Percentiles rank a stretch among this genome's conserved stretches.
phyloP scores from a whole-genome alignment of 2,113 vertebrate genomes.

The Telmatochromis bifrenatus region DNA sequence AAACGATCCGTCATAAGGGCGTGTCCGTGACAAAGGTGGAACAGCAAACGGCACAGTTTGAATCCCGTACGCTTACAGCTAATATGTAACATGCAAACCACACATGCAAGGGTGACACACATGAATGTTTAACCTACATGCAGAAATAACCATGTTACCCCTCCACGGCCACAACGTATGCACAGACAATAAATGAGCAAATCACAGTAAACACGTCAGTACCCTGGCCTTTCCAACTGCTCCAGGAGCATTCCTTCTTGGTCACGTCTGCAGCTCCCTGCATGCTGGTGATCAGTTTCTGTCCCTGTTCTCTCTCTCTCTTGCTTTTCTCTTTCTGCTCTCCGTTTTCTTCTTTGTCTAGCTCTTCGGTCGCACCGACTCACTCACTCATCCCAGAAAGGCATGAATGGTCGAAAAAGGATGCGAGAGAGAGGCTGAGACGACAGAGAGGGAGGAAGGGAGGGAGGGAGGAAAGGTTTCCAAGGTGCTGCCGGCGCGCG shows the following conservation, averaged over 20 bases:
- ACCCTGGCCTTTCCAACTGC: slow-evolving; percentile 98
- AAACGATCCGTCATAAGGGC: slow-evolving; percentile 22
- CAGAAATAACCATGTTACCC: neutral
- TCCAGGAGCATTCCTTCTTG: slow-evolving; percentile 96
- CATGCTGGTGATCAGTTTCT: slow-evolving; percentile 75
- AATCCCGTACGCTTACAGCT: neutral
- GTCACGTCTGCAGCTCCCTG: slow-evolving; percentile 87
- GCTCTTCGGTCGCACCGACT: slow-evolving; percentile 58
- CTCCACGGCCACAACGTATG: neutral
- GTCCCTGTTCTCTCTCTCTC: slow-evolving; percentile 49
- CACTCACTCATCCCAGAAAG: slow-evolving; percentile 74
- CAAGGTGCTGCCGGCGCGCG: slow-evolving; percentile 54
- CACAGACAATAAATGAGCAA: slow-evolving; percentile 1
- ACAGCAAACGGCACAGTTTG: neutral
- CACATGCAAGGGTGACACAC: neutral
- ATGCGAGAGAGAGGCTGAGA: slow-evolving; percentile 37
- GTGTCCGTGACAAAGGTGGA: slow-evolving; percentile 27
- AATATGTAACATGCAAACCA: slow-evolving; percentile 2
- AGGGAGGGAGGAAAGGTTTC: slow-evolving; percentile 55
- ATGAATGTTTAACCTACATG: slow-evolving; percentile 8
- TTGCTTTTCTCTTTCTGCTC: slow-evolving; percentile 22
- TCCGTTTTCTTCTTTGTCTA: slow-evolving; percentile 52
- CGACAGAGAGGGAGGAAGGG: slow-evolving; percentile 24
- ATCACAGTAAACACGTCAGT: slow-evolving; percentile 53
- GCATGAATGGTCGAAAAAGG: slow-evolving; percentile 71